Conservation (phyloP, 2,113 vertebrate species). For the Microcebus lehilahytsara region DNA sequence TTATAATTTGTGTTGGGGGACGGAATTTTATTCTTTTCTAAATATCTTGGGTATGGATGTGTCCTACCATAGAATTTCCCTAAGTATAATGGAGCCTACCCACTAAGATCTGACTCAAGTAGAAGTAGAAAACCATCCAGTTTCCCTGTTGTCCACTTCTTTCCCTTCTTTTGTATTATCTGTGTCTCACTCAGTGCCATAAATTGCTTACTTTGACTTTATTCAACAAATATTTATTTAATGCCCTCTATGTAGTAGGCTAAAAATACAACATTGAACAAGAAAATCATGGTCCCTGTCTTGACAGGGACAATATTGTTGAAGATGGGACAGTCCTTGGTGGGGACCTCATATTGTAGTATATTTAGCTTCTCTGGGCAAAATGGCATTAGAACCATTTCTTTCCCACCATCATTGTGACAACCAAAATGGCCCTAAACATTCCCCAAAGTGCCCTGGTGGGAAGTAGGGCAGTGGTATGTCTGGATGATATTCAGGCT, state of each 20-base stretch:
- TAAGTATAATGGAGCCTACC: not conserved
- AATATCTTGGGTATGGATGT: not conserved
- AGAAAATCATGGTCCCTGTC: not conserved
- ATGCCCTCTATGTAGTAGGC: not conserved
- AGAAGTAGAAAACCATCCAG: not conserved
- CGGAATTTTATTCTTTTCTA: not conserved
- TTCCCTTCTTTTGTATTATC: not conserved
- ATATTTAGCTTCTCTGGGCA: not conserved
- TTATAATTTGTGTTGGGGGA: not conserved
- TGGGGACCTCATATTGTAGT: not conserved
- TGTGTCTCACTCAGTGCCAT: not conserved
- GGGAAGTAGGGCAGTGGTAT: too few species aligned
- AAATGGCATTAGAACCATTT: not conserved
- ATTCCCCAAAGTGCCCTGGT: not conserved
- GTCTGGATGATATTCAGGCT: not conserved
- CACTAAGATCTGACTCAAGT: not conserved
- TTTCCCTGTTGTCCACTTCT: not conserved
- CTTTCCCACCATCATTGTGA: not conserved
- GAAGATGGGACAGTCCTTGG: not conserved
- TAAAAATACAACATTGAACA: not conserved
- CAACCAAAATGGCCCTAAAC: not conserved
- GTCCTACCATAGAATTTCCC: not conserved
- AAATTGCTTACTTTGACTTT: conserved; percentile 7
- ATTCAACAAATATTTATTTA: conserved; percentile 35
- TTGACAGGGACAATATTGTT: not conserved